Evolutionary conservation across 2,888 invertebrate genomes (phyloP).

Genomic region (Copidosoma aretas): DNA sequence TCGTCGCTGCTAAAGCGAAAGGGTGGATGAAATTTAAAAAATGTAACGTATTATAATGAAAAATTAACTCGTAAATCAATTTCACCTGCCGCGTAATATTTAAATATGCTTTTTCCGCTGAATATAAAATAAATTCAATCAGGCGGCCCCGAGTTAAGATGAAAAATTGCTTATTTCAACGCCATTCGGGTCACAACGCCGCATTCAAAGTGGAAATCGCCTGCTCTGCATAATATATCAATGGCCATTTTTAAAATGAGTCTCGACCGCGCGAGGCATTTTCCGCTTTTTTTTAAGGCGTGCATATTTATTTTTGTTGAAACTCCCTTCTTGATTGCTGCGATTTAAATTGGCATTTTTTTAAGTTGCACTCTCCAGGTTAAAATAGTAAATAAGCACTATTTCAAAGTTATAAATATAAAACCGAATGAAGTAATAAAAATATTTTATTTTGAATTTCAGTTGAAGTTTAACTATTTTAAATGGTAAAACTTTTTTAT

Average conservation of each 20-base stretch:
- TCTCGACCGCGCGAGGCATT: not conserved
- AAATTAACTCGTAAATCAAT: constrained; percentile 24
- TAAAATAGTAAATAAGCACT: too few species aligned
- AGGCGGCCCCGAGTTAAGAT: constrained; percentile 25
- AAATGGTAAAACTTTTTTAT: too few species aligned
- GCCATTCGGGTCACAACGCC: constrained; percentile 23
- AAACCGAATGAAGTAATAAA: too few species aligned
- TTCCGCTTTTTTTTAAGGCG: constrained; percentile 10
- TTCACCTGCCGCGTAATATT: constrained; percentile 12
- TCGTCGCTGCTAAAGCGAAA: not conserved
- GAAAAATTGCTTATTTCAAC: constrained; percentile 29
- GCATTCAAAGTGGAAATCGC: constrained; percentile 30
- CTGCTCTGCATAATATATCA: constrained; percentile 31
- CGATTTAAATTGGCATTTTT: too few species aligned
- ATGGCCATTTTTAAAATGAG: constrained; percentile 30
- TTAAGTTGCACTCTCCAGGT: too few species aligned
- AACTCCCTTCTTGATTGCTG: too few species aligned
- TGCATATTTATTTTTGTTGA: constrained; percentile 16
- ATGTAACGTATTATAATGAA: constrained; percentile 14
- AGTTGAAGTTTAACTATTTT: too few species aligned
- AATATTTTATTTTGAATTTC: too few species aligned
- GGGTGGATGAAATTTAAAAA: constrained; percentile 15
- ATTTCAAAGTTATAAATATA: too few species aligned
- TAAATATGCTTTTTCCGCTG: constrained; percentile 17
- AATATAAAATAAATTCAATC: constrained; percentile 31